phyloP scores from a whole-genome alignment of 2,888 invertebrate species.

The Agrypnus murinus region DNA sequence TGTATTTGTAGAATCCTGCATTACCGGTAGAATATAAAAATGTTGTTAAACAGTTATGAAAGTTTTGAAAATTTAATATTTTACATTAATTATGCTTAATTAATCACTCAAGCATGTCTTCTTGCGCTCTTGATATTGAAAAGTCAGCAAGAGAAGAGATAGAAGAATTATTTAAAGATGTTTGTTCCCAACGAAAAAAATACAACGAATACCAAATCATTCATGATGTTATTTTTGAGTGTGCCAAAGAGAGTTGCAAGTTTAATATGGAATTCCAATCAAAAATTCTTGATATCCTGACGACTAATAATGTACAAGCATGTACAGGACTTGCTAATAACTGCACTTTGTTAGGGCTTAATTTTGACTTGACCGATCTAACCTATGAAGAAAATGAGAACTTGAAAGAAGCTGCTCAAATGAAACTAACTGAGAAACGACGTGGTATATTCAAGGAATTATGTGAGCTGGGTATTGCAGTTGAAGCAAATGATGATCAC shows the following conservation, averaged over 20 bases:
- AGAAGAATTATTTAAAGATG: conserved; percentile 59
- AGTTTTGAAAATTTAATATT: background rate
- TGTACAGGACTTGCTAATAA: conserved; percentile 28
- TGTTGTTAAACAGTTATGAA: conserved; percentile 1
- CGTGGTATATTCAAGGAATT: conserved; percentile 59
- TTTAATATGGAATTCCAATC: conserved; percentile 56
- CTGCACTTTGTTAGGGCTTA: conserved; percentile 53
- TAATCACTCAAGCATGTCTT: background rate
- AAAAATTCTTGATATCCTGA: conserved; percentile 61
- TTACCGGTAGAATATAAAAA: conserved; percentile 17
- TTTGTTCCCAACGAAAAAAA: conserved; percentile 61
- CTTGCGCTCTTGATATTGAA: background rate
- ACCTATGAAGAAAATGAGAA: conserved; percentile 65
- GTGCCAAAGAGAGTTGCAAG: conserved; percentile 53
- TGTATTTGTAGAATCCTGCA: conserved; percentile 11
- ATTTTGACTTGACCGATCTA: conserved; percentile 61
- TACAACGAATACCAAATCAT: conserved; percentile 62
- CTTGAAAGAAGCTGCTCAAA: conserved; percentile 63
- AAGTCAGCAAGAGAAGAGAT: conserved; percentile 51
- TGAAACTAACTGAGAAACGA: conserved; percentile 62
- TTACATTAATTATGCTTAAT: background rate
- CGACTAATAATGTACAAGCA: conserved; percentile 53
- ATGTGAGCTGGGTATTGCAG: conserved; percentile 34
- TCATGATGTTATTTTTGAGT: conserved; percentile 60
- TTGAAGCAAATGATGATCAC: background rate